Conservation (phyloP, 2,888 invertebrate species). For the Parnassius smintheus region DNA sequence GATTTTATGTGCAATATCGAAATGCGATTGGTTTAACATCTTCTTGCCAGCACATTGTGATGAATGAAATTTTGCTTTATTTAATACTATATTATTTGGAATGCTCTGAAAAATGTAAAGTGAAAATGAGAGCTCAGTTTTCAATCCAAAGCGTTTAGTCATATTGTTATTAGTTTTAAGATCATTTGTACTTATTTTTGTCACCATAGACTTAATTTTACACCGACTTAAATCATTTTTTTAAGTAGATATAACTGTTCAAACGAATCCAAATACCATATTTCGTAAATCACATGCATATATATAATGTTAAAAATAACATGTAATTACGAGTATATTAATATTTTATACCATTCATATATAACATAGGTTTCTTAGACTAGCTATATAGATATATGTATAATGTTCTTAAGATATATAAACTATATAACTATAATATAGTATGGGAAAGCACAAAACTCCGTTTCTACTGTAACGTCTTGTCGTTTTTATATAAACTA, state of each 20-base stretch:
- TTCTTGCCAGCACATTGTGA: slow-evolving; percentile 62
- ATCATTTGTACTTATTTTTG: slow-evolving; percentile 34
- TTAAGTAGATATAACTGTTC: slow-evolving; percentile 17
- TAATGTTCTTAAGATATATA: slow-evolving; percentile 26
- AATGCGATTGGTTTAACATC: slow-evolving; percentile 36
- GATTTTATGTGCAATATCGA: slow-evolving; percentile 64
- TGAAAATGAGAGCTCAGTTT: slow-evolving; percentile 29
- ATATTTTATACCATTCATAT: slow-evolving; percentile 59
- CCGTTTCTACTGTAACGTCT: slow-evolving; percentile 56
- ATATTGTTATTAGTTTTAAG: slow-evolving; percentile 32
- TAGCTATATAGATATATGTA: slow-evolving; percentile 43
- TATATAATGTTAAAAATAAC: slow-evolving; percentile 21
- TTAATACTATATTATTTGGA: slow-evolving; percentile 25
- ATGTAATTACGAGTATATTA: slow-evolving; percentile 35
- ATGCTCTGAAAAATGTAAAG: background rate
- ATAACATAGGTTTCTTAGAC: slow-evolving; percentile 21
- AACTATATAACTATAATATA: slow-evolving; percentile 32
- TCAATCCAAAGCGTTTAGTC: slow-evolving; percentile 53
- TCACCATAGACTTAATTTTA: slow-evolving; percentile 13
- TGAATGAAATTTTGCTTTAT: slow-evolving; percentile 41
- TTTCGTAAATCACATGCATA: slow-evolving; percentile 24
- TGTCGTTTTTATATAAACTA: slow-evolving; percentile 48
- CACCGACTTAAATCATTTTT: slow-evolving; percentile 27
- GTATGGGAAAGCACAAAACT: slow-evolving; percentile 67
- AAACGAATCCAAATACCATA: slow-evolving; percentile 21